Evolutionary conservation across 1,140 invertebrate species (phyloP).

Genomic region (Colletes latitarsis): DNA sequence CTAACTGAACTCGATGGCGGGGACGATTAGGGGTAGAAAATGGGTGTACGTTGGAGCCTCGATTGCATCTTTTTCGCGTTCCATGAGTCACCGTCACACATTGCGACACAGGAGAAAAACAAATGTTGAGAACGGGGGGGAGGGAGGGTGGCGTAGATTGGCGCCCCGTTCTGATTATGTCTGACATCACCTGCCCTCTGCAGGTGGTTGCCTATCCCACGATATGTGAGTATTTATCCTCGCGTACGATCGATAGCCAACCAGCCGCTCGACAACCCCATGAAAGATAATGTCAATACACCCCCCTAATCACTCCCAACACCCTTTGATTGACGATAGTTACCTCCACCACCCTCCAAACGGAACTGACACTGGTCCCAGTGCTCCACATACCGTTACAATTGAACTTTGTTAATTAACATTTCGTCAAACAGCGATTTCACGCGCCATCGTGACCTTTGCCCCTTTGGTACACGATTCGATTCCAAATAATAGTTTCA

Average conservation of each 20-base stretch:
- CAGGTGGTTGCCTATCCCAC: constrained; percentile 73
- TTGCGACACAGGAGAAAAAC: constrained; percentile 50
- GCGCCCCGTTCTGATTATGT: constrained; percentile 72
- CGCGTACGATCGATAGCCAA: constrained; percentile 59
- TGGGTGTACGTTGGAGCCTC: too few species aligned
- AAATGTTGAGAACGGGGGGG: constrained; percentile 24
- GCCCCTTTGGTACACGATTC: too few species aligned
- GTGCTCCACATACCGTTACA: too few species aligned
- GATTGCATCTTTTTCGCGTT: too few species aligned
- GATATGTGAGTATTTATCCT: constrained; percentile 69
- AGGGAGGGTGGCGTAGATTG: constrained; percentile 65
- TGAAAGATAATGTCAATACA: constrained; percentile 34
- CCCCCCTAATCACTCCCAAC: constrained; percentile 35
- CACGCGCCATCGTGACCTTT: too few species aligned
- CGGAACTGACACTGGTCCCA: too few species aligned
- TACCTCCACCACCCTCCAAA: neutral
- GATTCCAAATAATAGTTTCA: too few species aligned
- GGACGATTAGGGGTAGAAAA: too few species aligned
- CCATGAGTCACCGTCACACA: constrained; percentile 30
- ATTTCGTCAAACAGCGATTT: too few species aligned
- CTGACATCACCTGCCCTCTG: constrained; percentile 76
- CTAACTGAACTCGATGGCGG: too few species aligned
- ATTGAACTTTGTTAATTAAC: neutral
- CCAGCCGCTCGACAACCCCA: constrained; percentile 43
- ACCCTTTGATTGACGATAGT: constrained; percentile 33